phyloP scores from a whole-genome alignment of 1,140 invertebrate species.

The Drosophila navojoa region DNA sequence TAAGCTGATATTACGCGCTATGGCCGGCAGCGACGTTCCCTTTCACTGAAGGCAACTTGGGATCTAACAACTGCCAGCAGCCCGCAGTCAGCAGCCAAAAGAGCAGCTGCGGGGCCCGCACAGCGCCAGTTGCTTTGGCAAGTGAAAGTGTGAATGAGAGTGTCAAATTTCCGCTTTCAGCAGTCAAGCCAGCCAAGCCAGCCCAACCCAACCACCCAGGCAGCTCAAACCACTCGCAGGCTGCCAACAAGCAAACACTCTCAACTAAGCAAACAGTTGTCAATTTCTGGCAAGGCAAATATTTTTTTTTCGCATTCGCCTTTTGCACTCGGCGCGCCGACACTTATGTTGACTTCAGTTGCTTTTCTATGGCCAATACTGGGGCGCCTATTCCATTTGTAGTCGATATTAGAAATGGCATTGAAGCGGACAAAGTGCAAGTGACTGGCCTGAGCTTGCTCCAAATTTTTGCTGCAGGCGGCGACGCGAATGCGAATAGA shows the following conservation, averaged over 20 bases:
- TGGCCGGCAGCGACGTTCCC: conserved; percentile 29
- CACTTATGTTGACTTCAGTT: conserved; percentile 66
- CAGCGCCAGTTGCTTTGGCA: conserved; percentile 23
- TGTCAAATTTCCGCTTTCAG: conserved; percentile 78
- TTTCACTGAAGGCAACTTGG: conserved; percentile 4
- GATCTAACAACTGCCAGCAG: neutral
- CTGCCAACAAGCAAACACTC: conserved; percentile 63
- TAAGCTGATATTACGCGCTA: conserved; percentile 74
- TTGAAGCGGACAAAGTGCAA: conserved; percentile 40
- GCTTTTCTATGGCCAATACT: conserved; percentile 55
- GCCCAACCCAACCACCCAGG: neutral
- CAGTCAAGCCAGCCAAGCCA: conserved; percentile 1
- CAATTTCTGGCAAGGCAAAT: conserved; percentile 77
- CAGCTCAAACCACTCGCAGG: neutral
- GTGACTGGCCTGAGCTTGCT: conserved; percentile 24
- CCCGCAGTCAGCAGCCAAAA: neutral
- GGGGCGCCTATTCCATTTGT: conserved; percentile 43
- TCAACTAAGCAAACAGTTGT: conserved; percentile 81
- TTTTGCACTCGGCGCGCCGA: conserved; percentile 62
- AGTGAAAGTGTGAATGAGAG: conserved; percentile 70
- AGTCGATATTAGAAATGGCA: conserved; percentile 58
- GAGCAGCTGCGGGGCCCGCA: neutral
- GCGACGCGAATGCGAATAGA: neutral
- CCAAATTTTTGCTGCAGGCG: conserved; percentile 20
- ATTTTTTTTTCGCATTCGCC: conserved; percentile 73